These are phyloP conservation scores for Nasua narica DNA, from an alignment of 2,797 vertebrate species.

Conservation along the genomic window DNA sequence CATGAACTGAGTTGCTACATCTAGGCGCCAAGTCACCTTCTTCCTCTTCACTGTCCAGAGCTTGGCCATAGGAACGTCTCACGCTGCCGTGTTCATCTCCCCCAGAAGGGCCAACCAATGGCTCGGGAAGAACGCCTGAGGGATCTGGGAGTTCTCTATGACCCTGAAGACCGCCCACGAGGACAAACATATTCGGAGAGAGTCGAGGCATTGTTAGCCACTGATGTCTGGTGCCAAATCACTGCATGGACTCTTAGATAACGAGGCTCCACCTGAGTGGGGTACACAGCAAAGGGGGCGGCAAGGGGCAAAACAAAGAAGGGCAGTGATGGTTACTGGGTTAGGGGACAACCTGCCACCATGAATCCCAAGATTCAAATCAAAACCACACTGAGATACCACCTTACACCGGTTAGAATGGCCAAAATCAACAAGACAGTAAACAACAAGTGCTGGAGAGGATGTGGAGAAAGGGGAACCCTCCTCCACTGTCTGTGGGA, in stretches of 20 bases:
- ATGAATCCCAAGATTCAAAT: neutral
- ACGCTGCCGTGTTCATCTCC: accelerated
- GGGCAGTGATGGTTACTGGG: neutral
- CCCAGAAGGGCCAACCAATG: accelerated
- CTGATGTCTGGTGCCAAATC: neutral
- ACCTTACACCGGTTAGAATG: too few species aligned
- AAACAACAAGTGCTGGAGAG: too few species aligned
- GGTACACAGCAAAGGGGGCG: neutral
- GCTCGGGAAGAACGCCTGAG: neutral
- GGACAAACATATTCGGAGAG: neutral
- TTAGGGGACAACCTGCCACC: neutral
- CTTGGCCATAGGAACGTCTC: neutral
- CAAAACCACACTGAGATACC: too few species aligned
- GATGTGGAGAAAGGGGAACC: too few species aligned
- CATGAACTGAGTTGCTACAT: too few species aligned
- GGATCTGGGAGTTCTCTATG: accelerated
- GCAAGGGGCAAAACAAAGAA: too few species aligned
- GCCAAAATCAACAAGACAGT: too few species aligned
- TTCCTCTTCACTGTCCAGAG: neutral
- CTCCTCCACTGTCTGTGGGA: too few species aligned
- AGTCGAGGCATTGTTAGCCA: too few species aligned
- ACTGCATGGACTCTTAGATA: neutral
- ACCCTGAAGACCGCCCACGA: neutral
- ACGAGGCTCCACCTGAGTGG: too few species aligned
- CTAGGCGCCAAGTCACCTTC: neutral